A percentile compares a stretch with the other conserved stretches of the same genome.
phyloP scores from a whole-genome alignment of 2,113 vertebrate species.

The Misgurnus mizolepis region DNA sequence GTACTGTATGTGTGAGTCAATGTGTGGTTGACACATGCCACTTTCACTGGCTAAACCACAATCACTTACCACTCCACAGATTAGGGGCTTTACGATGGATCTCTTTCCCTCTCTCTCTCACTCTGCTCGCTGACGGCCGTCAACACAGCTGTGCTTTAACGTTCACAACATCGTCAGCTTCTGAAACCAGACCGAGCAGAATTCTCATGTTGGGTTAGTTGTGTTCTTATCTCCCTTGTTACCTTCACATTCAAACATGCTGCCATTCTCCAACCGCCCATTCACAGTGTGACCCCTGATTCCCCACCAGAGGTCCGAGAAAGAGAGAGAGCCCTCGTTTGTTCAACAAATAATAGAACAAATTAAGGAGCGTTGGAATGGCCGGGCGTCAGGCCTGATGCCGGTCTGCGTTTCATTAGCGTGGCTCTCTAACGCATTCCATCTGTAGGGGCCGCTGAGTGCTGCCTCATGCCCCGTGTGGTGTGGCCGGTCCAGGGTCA shows the following conservation, averaged over 20 bases:
- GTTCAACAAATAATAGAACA: slow-evolving; percentile 79
- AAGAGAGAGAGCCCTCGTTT: slow-evolving; percentile 66
- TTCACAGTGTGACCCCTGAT: slow-evolving; percentile 16
- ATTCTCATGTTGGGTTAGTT: slow-evolving; percentile 7
- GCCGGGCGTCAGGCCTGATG: slow-evolving; percentile 74
- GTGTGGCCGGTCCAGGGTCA: slow-evolving; percentile 60
- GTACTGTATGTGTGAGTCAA: background rate
- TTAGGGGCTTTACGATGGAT: slow-evolving; percentile 14
- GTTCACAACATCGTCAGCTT: background rate
- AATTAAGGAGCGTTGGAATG: slow-evolving; percentile 78
- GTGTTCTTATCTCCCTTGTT: slow-evolving; percentile 13
- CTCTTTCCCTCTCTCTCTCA: slow-evolving; percentile 6
- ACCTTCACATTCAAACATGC: background rate
- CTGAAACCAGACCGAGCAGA: slow-evolving; percentile 1
- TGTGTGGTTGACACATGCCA: background rate
- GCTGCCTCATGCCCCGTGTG: slow-evolving; percentile 71
- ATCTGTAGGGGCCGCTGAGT: slow-evolving; percentile 74
- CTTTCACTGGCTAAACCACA: slow-evolving; percentile 19
- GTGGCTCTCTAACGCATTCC: slow-evolving; percentile 75
- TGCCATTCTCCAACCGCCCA: background rate
- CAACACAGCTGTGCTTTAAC: slow-evolving; percentile 21
- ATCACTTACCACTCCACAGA: slow-evolving; percentile 27
- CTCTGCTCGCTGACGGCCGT: background rate
- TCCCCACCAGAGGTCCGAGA: background rate
- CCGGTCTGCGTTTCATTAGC: slow-evolving; percentile 79